Percentiles rank a stretch among this genome's conserved stretches.
These are phyloP conservation scores for Elysia chlorotica DNA, from an alignment of 1,140 invertebrate genomes.

Conservation along the genomic window DNA sequence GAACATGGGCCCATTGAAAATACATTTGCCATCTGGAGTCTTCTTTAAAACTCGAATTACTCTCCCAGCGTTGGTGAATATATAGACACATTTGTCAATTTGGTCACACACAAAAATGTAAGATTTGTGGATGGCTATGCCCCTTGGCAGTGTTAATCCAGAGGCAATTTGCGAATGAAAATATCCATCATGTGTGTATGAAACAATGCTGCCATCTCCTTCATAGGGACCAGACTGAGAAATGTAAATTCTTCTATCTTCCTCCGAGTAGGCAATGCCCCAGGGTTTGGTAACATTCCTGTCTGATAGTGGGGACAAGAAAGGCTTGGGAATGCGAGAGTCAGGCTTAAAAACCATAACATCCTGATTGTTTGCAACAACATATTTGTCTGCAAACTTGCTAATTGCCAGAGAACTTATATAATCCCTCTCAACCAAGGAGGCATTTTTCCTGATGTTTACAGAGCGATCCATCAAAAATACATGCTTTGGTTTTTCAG, in stretches of 20 bases:
- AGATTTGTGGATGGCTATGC: conserved; percentile 5
- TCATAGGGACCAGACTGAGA: conserved; percentile 14
- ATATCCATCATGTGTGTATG: conserved; percentile 6
- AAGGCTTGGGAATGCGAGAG: neutral
- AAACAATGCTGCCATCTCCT: conserved; percentile 11
- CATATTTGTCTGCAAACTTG: conserved; percentile 22
- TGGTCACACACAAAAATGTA: conserved; percentile 23
- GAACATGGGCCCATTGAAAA: conserved; percentile 18
- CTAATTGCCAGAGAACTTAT: conserved; percentile 19
- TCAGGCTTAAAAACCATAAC: conserved; percentile 12
- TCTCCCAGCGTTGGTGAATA: conserved; percentile 3
- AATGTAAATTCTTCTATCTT: conserved; percentile 5
- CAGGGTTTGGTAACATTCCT: conserved; percentile 13
- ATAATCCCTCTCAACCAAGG: conserved; percentile 15
- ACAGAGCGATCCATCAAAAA: conserved; percentile 2
- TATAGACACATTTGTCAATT: conserved; percentile 20
- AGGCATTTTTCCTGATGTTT: neutral
- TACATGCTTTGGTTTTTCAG: neutral
- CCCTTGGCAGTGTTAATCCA: conserved; percentile 14
- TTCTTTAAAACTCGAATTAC: conserved; percentile 9
- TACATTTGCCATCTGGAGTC: conserved; percentile 14
- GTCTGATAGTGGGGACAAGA: conserved; percentile 4
- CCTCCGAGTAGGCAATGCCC: conserved; percentile 16
- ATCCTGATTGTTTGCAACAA: conserved; percentile 9
- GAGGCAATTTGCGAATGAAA: conserved; percentile 10